Evolutionary conservation across 2,113 vertebrate species (phyloP), one percentile per base, ranked within the genome.

Genomic region (Synchiropus splendidus): DNA sequence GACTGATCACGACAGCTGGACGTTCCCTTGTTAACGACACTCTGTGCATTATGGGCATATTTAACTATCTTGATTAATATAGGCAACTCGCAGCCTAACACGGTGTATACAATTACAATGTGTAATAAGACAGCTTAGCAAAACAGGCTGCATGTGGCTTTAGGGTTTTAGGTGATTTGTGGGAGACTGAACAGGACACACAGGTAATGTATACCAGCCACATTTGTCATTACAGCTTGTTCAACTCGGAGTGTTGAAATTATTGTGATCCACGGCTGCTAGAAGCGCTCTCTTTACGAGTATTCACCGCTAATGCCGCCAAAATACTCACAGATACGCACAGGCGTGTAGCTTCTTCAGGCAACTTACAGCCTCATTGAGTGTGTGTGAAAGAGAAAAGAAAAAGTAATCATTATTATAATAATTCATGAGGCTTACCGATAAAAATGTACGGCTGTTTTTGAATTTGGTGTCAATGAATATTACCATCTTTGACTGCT

Each of bases 1-100:
- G 74, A 75, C 52, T 58, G 77, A 81, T 79, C 70, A 75, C 75
- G 77, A 79, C 84, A 84, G 72, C 82, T 84, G 83, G 70, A 66
- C 62, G 47, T 73, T 75, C 51, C 21, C 72, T 72, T 62, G 64
- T 72, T 67, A 67, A 63, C 64, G 42, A 72, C 55, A 71, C 59
- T 14, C 54, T 67, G 67, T 75, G 45, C 70, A 67, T 51, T 50
- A 48, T 46, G 65, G 64, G 54, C 60, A 57, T 59, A 42, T 76
- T 61, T 60, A 61, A 59, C 16, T 55, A 50, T 64, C 47, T 40
- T 31, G 45, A 51, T 50, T 74, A 47, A 52, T 8, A 16, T 32
- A 18, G 10, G 12, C 38, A 43, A 48, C 35, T 27, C 21, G 21
- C 21, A 8, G 21, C 21, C 21, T 27, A 27, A 27, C 21, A 8